Evolutionary conservation across 2,888 invertebrate genomes (phyloP).

Genomic region (Patella depressa): DNA sequence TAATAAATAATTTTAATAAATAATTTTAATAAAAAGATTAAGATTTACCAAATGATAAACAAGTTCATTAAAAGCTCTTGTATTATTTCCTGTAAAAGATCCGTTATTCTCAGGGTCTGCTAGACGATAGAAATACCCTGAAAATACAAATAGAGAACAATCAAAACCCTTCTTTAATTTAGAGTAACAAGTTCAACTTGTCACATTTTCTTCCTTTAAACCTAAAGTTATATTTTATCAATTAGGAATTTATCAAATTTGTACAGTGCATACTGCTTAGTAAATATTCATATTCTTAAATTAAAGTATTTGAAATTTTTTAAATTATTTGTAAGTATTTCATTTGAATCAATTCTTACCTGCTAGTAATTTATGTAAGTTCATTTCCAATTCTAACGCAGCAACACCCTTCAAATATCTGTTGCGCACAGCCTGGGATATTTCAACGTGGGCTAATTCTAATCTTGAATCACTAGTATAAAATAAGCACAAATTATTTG

Average conservation of each 20-base stretch:
- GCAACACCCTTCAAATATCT: constrained; percentile 55
- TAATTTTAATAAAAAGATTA: too few relatives aligned
- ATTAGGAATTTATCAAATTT: too few relatives aligned
- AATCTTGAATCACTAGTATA: constrained; percentile 45
- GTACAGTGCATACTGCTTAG: too few relatives aligned
- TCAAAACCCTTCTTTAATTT: not conserved
- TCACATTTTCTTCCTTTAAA: too few relatives aligned
- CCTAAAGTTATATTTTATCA: too few relatives aligned
- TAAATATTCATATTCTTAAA: too few relatives aligned
- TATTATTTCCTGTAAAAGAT: constrained; percentile 56
- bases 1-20: too few relatives aligned
- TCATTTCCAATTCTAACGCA: constrained; percentile 41
- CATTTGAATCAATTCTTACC: constrained; percentile 38
- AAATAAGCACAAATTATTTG: not conserved
- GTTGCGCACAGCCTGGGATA: constrained; percentile 52
- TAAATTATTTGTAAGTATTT: too few relatives aligned
- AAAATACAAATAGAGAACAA: constrained; percentile 19
- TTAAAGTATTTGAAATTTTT: too few relatives aligned
- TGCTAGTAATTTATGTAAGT: constrained; percentile 55
- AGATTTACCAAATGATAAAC: constrained; percentile 67
- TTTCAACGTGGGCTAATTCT: constrained; percentile 54
- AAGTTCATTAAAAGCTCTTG: constrained; percentile 61
- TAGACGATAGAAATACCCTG: constrained; percentile 59
- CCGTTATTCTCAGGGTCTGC: constrained; percentile 54
- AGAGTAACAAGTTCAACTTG: too few relatives aligned